A percentile compares a stretch with the other conserved stretches of the same genome.
These are phyloP conservation scores for Oxyura jamaicensis DNA, from an alignment of 2,113 vertebrate species.

Conservation along the genomic window DNA sequence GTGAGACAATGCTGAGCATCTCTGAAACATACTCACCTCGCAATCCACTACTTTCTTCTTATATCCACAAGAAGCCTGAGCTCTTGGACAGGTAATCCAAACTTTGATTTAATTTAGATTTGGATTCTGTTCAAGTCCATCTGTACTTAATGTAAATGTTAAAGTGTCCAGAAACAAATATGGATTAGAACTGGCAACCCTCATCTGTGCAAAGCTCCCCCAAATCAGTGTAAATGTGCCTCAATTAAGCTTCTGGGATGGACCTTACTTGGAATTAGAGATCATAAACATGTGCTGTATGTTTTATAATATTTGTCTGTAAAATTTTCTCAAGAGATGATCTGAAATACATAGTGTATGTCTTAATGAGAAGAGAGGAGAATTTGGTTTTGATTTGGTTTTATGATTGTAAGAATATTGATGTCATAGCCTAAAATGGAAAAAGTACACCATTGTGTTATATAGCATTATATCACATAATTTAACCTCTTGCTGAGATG, in stretches of 20 bases:
- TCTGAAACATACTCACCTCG: background rate
- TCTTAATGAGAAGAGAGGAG: conserved; percentile 14
- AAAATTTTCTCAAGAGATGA: conserved; percentile 18
- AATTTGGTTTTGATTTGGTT: conserved; percentile 39
- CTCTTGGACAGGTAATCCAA: background rate
- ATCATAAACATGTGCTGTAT: background rate
- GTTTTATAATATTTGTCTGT: background rate
- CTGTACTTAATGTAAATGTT: conserved; percentile 4
- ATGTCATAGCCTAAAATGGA: conserved; percentile 11
- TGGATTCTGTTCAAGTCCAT: background rate
- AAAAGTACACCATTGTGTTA: background rate
- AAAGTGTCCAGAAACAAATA: background rate
- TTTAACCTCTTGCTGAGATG: conserved; percentile 16
- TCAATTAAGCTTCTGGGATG: conserved; percentile 16
- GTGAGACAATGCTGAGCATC: background rate
- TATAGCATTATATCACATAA: background rate
- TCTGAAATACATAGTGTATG: background rate
- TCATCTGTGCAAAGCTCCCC: background rate
- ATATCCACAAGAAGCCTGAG: background rate
- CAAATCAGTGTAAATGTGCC: conserved; percentile 1
- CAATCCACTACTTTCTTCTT: background rate
- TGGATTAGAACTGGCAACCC: background rate
- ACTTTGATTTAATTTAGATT: conserved; percentile 7
- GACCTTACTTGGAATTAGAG: conserved; percentile 4
- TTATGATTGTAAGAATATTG: background rate